These are phyloP conservation scores for Clunio marinus DNA, from an alignment of 2,888 invertebrate genomes.

Conservation along the genomic window DNA sequence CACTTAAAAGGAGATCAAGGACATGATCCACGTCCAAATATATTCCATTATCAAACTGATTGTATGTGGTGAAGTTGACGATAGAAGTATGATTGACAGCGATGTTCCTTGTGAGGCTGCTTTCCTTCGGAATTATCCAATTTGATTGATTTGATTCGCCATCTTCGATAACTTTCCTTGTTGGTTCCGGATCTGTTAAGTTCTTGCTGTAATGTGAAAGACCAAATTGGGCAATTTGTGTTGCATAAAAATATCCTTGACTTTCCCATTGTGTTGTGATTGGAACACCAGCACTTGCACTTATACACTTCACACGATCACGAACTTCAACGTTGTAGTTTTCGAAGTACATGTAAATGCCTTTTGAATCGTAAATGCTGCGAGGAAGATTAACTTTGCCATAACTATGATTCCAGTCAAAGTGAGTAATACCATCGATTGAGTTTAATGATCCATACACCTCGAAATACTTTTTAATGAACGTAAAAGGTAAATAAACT, in stretches of 20 bases:
- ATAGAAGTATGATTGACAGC: constrained; percentile 58
- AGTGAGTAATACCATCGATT: constrained; percentile 69
- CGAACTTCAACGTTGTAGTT: constrained; percentile 97
- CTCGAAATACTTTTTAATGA: constrained; percentile 91
- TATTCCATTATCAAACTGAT: constrained; percentile 64
- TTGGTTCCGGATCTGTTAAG: constrained; percentile 77
- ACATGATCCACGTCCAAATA: constrained; percentile 64
- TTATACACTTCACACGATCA: constrained; percentile 93
- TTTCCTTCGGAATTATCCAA: constrained; percentile 72
- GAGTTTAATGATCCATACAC: constrained; percentile 79
- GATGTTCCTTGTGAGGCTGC: constrained; percentile 60
- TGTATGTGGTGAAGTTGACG: constrained; percentile 69
- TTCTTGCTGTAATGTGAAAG: constrained; percentile 96
- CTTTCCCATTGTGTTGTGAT: constrained; percentile 97
- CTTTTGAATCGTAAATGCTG: constrained; percentile 81
- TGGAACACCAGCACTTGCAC: constrained; percentile 88
- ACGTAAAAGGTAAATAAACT: constrained; percentile 87
- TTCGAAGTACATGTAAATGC: constrained; percentile 94
- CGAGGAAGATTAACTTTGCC: constrained; percentile 86
- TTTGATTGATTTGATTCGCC: constrained; percentile 62
- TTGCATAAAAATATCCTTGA: constrained; percentile 94
- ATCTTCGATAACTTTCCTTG: constrained; percentile 69
- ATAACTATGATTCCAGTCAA: constrained; percentile 94
- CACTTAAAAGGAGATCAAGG: constrained; percentile 70
- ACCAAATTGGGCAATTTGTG: constrained; percentile 97